Evolutionary conservation across 2,888 invertebrate species (phyloP), one percentile per base, ranked within the genome.

Genomic region (Andricus curvator): DNA sequence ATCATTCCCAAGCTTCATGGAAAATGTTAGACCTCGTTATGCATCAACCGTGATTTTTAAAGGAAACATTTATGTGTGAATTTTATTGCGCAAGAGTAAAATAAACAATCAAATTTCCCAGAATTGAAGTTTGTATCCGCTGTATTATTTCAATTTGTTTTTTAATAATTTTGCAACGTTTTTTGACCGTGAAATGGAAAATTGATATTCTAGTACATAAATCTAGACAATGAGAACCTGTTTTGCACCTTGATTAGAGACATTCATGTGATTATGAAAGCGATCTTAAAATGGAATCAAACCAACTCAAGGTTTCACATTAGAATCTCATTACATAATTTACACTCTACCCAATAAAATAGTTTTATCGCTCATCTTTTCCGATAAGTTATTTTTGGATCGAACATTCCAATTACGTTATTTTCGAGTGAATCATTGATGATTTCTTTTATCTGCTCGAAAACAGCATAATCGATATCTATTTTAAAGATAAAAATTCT

Each of bases 111-210:
- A 56, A 37, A 4, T n/a, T 74, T 33, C 25, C 17, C 20, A n/a
- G 25, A 17, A 64, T 25, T 25, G 15, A 29, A 64, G 29, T 29
- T 64, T 29, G 13, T n/a, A 22, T 60, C 60, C 22, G n/a, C 0
- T 60, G 9, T 9, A 60, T 8, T 60, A 60, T 60, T 60, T 60
- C 11, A 56, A n/a, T 20, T 56, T 20, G 11, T 0, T 22, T 60
- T 60, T 60, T 11, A 9, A 22, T 22, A 11, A 60, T 22, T n/a
- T 60, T n/a, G 9, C 22, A 9, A 60, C 29, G 15, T 0, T 17
- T 20, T 51, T 70, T 48, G 29, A 74, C 74, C 33, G 56, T 56
- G 56, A 56, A 74, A 74, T 74, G n/a, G 33, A 33, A 74, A 74
- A 74, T 70, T 29, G 20, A 70, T 70, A 33, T 70, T 51, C 70